Percentiles rank a stretch among this genome's conserved stretches.
phyloP scores from a whole-genome alignment of 23 tunicate species.

The Halocynthia aurantium region DNA sequence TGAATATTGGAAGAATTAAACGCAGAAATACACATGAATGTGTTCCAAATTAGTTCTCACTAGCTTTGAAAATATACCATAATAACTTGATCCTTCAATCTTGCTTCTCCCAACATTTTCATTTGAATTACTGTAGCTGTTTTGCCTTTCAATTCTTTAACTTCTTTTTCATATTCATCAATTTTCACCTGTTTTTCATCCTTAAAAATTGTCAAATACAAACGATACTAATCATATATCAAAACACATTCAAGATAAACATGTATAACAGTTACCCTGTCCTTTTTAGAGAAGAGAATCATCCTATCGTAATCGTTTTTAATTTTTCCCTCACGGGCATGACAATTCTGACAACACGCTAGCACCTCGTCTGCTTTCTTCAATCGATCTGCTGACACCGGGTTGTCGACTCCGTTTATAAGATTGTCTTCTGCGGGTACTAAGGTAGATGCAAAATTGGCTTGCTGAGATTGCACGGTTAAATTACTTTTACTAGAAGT shows the following conservation, averaged over 20 bases:
- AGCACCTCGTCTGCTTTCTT: neutral
- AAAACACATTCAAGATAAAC: neutral
- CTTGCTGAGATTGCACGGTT: neutral
- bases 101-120: slow-evolving; percentile 35
- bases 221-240: neutral
- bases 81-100: slow-evolving; percentile 30
- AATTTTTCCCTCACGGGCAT: slow-evolving; percentile 60
- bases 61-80: slow-evolving; percentile 5
- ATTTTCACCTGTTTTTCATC: slow-evolving; percentile 65
- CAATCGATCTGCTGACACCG: neutral
- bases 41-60: too few species aligned
- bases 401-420: neutral
- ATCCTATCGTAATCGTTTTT: slow-evolving; percentile 73
- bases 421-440: slow-evolving; percentile 1
- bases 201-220: slow-evolving; percentile 16
- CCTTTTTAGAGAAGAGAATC: slow-evolving; percentile 80
- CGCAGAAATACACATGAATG: too few species aligned
- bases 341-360: slow-evolving; percentile 48
- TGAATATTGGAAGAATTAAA: neutral
- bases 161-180: slow-evolving; percentile 46
- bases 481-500: too few species aligned
- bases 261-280: slow-evolving; percentile 38
- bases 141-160: slow-evolving; percentile 61
- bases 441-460: neutral
- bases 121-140: slow-evolving; percentile 33